Evolutionary conservation across 2,888 invertebrate species (phyloP).

Genomic region (Hyalella azteca): DNA sequence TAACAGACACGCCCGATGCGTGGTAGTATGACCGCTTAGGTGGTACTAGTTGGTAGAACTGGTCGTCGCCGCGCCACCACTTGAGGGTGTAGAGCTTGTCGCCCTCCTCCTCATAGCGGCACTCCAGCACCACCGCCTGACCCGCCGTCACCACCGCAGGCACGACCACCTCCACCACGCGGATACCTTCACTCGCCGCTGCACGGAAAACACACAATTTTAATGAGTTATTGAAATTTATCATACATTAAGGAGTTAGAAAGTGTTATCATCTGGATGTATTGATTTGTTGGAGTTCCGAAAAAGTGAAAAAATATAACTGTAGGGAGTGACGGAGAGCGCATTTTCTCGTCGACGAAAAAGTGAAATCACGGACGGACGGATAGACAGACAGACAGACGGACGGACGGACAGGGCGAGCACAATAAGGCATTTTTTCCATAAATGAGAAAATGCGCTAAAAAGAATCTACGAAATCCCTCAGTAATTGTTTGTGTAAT

Average conservation of each 20-base stretch:
- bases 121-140: conserved; percentile 45
- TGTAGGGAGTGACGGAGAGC: not conserved
- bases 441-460: too few species aligned
- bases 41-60: conserved; percentile 57
- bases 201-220: not conserved
- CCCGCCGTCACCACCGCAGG: conserved; percentile 49
- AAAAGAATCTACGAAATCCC: too few species aligned
- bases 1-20: conserved; percentile 45
- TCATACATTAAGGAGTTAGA: not conserved
- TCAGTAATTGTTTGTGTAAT: too few species aligned
- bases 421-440: too few species aligned
- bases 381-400: too few species aligned
- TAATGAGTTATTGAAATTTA: not conserved
- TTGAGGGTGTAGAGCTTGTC: conserved; percentile 55
- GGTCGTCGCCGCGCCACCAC: conserved; percentile 57
- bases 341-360: not conserved
- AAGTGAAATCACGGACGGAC: not conserved
- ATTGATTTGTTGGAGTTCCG: not conserved
- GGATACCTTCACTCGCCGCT: conserved; percentile 45
- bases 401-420: too few species aligned
- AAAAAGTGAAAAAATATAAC: not conserved
- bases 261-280: not conserved
- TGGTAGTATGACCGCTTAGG: conserved; percentile 48
- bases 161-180: conserved; percentile 52
- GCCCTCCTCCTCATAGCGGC: conserved; percentile 52